phyloP scores from a whole-genome alignment of 2,797 vertebrate species.

The Argya squamiceps region DNA sequence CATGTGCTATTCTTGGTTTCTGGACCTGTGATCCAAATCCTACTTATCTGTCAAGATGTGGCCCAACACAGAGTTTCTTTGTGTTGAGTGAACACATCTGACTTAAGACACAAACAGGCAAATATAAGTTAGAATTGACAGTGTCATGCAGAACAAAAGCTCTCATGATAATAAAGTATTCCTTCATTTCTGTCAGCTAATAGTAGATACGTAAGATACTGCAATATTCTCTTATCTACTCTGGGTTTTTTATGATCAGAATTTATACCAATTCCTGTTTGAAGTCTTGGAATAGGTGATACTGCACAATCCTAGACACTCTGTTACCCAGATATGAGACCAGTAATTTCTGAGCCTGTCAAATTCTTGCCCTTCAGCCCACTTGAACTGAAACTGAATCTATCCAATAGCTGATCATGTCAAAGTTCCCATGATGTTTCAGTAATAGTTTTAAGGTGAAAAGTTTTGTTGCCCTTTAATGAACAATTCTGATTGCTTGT shows the following conservation, averaged over 20 bases:
- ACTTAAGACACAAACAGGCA: not conserved
- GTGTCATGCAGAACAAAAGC: not conserved
- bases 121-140: not conserved
- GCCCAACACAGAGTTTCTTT: not conserved
- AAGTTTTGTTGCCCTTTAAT: not conserved
- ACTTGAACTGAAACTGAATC: not conserved
- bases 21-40: not conserved
- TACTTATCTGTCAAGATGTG: not conserved
- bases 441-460: not conserved
- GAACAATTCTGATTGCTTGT: not conserved
- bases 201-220: not conserved
- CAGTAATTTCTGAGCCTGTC: not conserved
- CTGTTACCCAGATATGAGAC: not conserved
- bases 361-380: not conserved
- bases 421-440: not conserved
- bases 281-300: not conserved
- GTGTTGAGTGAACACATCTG: not conserved
- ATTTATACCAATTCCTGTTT: not conserved
- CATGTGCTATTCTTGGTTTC: not conserved
- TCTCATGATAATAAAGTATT: not conserved
- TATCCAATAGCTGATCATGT: not conserved
- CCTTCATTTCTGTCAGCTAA: not conserved
- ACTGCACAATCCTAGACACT: not conserved
- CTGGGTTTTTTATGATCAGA: not conserved
- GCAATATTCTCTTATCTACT: not conserved